Percentiles rank a stretch among this genome's conserved stretches.
Conservation (phyloP, 1,140 invertebrate genomes). For the Philopotamus ludificatus region DNA sequence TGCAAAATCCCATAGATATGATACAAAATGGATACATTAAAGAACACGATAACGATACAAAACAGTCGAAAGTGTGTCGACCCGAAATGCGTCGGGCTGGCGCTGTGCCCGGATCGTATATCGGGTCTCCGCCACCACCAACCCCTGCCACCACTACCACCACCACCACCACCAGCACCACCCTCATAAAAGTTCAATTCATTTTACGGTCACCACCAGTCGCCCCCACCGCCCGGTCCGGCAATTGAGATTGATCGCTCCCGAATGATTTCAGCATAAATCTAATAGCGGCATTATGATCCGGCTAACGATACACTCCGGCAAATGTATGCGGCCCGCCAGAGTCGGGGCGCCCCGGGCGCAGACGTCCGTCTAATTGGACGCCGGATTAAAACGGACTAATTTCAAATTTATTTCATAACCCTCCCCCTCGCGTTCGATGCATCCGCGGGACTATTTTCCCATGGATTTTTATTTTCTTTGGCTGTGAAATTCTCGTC, state of each 20-base stretch:
- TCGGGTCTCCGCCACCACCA: too few relatives aligned
- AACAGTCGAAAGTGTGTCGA: neutral
- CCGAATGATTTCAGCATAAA: slow-evolving; percentile 42
- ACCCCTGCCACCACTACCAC: too few relatives aligned
- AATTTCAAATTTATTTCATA: slow-evolving; percentile 28
- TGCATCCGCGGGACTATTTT: too few relatives aligned
- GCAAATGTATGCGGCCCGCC: slow-evolving; percentile 22
- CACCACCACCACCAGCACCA: too few relatives aligned
- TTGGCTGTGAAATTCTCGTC: too few relatives aligned
- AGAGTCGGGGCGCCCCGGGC: slow-evolving; percentile 20
- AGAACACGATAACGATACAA: too few relatives aligned
- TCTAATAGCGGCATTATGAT: slow-evolving; percentile 40
- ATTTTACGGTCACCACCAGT: slow-evolving; percentile 22
- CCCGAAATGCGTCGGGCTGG: neutral
- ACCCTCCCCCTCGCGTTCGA: neutral
- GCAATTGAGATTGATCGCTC: slow-evolving; percentile 41
- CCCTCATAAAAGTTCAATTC: slow-evolving; percentile 38
- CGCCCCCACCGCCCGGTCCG: slow-evolving; percentile 9
- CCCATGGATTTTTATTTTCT: too few relatives aligned
- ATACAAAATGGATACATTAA: too few relatives aligned
- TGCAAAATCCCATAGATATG: too few relatives aligned
- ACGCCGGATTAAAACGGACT: slow-evolving; percentile 15
- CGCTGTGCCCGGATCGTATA: neutral
- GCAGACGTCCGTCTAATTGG: slow-evolving; percentile 30
- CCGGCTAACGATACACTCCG: slow-evolving; percentile 32